These are phyloP conservation scores for Coranthus polyacanthus DNA, from an alignment of 2,797 vertebrate species.

Conservation along the genomic window DNA sequence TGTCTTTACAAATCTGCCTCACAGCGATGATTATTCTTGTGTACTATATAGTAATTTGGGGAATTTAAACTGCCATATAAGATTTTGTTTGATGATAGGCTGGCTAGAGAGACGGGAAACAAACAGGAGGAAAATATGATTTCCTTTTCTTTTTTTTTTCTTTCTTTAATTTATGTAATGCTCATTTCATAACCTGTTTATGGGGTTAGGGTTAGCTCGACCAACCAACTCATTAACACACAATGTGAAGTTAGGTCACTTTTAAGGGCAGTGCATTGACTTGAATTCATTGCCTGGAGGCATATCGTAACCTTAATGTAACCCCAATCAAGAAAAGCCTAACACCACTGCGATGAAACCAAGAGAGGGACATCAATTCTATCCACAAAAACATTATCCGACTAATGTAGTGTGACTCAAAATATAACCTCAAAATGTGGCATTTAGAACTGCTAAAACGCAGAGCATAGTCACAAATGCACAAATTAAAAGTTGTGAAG, in stretches of 20 bases:
- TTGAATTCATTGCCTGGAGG: slow-evolving; percentile 14
- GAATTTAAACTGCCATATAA: neutral
- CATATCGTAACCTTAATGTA: slow-evolving; percentile 4
- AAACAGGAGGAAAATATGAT: neutral
- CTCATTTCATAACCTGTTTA: neutral
- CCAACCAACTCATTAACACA: slow-evolving; percentile 14
- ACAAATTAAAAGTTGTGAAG: neutral
- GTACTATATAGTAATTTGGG: too few species aligned
- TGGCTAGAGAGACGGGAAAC: neutral
- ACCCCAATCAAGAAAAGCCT: slow-evolving; percentile 18
- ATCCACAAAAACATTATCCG: neutral
- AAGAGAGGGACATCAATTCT: neutral
- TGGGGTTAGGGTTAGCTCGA: neutral
- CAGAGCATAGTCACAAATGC: neutral
- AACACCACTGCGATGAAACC: slow-evolving; percentile 2
- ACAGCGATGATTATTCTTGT: neutral
- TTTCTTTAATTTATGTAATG: slow-evolving; percentile 1
- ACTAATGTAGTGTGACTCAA: neutral
- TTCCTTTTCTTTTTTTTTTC: neutral
- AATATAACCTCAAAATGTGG: slow-evolving; percentile 4
- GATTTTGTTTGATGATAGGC: neutral
- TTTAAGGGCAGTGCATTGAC: slow-evolving; percentile 11
- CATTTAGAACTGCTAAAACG: neutral
- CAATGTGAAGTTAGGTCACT: slow-evolving; percentile 4
- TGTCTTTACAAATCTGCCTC: slow-evolving; percentile 7